phyloP scores from a whole-genome alignment of 2,113 vertebrate species.

The Brevimyrus niger region DNA sequence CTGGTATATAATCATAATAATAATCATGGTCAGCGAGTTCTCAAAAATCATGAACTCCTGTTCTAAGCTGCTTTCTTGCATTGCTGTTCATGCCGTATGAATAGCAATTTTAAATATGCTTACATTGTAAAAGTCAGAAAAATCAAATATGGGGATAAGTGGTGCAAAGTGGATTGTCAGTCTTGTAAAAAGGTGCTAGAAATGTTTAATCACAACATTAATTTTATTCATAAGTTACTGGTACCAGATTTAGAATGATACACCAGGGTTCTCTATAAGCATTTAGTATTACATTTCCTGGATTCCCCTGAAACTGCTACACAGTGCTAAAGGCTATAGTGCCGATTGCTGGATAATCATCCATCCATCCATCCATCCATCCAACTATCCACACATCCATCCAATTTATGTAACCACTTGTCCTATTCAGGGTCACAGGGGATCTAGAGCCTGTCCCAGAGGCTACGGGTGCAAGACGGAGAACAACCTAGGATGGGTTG shows the following conservation, averaged over 20 bases:
- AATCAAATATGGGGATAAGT: not conserved
- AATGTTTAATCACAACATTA: not conserved
- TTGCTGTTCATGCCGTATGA: not conserved
- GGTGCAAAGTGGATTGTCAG: not conserved
- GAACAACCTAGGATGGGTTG: too few relatives aligned
- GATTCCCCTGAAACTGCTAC: not conserved
- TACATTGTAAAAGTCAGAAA: not conserved
- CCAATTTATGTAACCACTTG: too few relatives aligned
- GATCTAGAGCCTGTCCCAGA: too few relatives aligned
- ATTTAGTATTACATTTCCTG: not conserved
- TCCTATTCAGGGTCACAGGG: too few relatives aligned
- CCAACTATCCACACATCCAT: too few relatives aligned
- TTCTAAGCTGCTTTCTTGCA: not conserved
- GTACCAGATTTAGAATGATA: not conserved
- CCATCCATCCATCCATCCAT: too few relatives aligned
- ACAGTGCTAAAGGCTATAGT: too few relatives aligned
- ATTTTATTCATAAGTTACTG: not conserved
- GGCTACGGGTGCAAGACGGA: too few relatives aligned
- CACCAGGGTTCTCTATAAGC: not conserved
- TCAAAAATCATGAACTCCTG: not conserved
- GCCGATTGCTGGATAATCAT: not conserved
- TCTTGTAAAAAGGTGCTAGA: not conserved
- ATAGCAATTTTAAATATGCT: not conserved
- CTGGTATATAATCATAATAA: not conserved
- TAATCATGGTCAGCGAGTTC: not conserved